Evolutionary conservation across 23 tunicate species (phyloP).

Genomic region (Ciona savignyi): DNA sequence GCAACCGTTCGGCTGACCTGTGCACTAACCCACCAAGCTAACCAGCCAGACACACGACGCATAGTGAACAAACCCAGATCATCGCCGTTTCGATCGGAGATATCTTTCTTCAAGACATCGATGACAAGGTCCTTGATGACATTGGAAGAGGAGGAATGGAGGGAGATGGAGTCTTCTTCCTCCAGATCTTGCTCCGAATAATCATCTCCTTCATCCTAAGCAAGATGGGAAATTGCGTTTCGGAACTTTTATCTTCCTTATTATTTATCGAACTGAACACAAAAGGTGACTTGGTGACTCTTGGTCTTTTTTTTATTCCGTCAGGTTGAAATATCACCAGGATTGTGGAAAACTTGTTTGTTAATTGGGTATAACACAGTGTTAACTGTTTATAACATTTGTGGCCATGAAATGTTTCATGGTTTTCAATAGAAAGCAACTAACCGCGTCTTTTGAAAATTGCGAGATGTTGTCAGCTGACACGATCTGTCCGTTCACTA

Average conservation of each 20-base stretch:
- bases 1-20: background rate
- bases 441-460: slow-evolving; percentile 39
- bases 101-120: slow-evolving; percentile 85
- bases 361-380: background rate
- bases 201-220: slow-evolving; percentile 54
- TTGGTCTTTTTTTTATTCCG: too few species aligned
- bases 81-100: slow-evolving; percentile 69
- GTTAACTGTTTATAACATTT: background rate
- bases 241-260: too few species aligned
- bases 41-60: too few species aligned
- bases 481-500: slow-evolving; percentile 29
- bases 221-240: too few species aligned
- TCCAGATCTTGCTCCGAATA: slow-evolving; percentile 37
- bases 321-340: too few species aligned
- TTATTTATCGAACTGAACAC: too few species aligned
- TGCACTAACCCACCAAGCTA: too few species aligned
- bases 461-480: slow-evolving; percentile 30
- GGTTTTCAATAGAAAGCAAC: too few species aligned
- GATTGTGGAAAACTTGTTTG: background rate
- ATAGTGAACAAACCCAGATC: slow-evolving; percentile 90
- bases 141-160: slow-evolving; percentile 72
- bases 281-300: too few species aligned
- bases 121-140: slow-evolving; percentile 91
- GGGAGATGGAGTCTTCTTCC: slow-evolving; percentile 85
- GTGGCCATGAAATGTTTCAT: background rate